These are phyloP conservation scores for Hippocampus zosterae DNA, from an alignment of 2,113 vertebrate genomes.

Conservation along the genomic window DNA sequence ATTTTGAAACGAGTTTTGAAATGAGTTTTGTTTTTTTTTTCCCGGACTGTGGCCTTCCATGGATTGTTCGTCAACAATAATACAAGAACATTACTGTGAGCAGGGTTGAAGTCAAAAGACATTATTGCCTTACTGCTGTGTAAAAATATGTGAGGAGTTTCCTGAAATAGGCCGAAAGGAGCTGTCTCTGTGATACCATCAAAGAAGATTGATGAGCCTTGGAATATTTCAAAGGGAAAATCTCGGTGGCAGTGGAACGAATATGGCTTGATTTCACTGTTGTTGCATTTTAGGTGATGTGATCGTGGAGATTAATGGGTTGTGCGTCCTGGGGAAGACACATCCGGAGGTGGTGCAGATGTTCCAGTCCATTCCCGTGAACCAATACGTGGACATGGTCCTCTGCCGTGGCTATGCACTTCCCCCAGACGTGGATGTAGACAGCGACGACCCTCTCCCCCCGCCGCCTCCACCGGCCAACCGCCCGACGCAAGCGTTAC, in stretches of 20 bases:
- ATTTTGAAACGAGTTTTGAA: not conserved
- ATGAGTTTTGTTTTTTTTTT: not conserved
- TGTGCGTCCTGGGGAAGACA: slow-evolving; percentile 93
- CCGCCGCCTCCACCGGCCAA: slow-evolving; percentile 54
- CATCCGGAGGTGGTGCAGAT: slow-evolving; percentile 98
- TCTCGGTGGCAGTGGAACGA: slow-evolving; percentile 6
- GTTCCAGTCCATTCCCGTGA: slow-evolving; percentile 91
- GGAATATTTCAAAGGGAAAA: slow-evolving; percentile 23
- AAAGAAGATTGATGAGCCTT: slow-evolving; percentile 30
- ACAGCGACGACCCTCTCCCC: slow-evolving; percentile 70
- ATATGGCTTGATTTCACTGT: not conserved
- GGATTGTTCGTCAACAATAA: not conserved
- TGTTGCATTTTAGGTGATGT: slow-evolving; percentile 80
- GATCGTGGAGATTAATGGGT: slow-evolving; percentile 93
- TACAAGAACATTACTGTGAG: not conserved
- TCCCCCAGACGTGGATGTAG: slow-evolving; percentile 80
- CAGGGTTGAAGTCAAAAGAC: not conserved
- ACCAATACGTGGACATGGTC: slow-evolving; percentile 93
- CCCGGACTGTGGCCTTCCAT: not conserved
- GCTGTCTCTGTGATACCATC: slow-evolving; percentile 33
- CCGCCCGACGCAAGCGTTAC: slow-evolving; percentile 47
- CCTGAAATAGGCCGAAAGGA: slow-evolving; percentile 6
- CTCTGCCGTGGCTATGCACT: slow-evolving; percentile 92
- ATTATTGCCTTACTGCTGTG: slow-evolving; percentile 25
- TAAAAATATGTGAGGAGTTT: slow-evolving; percentile 5